Conservation (phyloP, 1,140 invertebrate genomes). For the Fragariocoptes setiger region DNA sequence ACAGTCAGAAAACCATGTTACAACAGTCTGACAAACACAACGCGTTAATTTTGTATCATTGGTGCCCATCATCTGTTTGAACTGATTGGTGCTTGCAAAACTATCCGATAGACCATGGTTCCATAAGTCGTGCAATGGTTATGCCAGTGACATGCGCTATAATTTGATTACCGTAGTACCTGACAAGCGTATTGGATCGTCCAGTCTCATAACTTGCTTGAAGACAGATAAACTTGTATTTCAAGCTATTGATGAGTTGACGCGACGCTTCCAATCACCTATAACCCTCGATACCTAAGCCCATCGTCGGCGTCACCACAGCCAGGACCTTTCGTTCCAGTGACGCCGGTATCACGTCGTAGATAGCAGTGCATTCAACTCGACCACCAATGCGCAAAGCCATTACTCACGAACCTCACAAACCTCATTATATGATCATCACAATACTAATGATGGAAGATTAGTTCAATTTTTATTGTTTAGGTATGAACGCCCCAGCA, state of each 20-base stretch:
- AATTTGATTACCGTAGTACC: constrained; percentile 94
- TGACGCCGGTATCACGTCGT: constrained; percentile 42
- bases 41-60: constrained; percentile 90
- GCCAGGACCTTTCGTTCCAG: constrained; percentile 23
- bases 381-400: constrained; percentile 21
- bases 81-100: constrained; percentile 78
- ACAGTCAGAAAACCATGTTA: constrained; percentile 7
- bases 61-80: constrained; percentile 73
- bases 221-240: constrained; percentile 66
- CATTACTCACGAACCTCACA: too few species aligned
- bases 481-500: background rate
- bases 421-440: background rate
- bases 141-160: constrained; percentile 64
- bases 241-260: constrained; percentile 49
- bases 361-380: constrained; percentile 36
- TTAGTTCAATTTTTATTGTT: constrained; percentile 1
- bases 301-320: constrained; percentile 19
- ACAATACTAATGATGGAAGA: constrained; percentile 1
- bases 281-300: constrained; percentile 3
- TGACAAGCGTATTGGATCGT: constrained; percentile 48
- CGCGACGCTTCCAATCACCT: constrained; percentile 4
- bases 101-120: constrained; percentile 73
- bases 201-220: constrained; percentile 51
- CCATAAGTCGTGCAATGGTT: constrained; percentile 15
- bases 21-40: constrained; percentile 23